These are phyloP conservation scores for Criorhina ranunculi DNA, from an alignment of 2,888 invertebrate genomes.

Conservation along the genomic window DNA sequence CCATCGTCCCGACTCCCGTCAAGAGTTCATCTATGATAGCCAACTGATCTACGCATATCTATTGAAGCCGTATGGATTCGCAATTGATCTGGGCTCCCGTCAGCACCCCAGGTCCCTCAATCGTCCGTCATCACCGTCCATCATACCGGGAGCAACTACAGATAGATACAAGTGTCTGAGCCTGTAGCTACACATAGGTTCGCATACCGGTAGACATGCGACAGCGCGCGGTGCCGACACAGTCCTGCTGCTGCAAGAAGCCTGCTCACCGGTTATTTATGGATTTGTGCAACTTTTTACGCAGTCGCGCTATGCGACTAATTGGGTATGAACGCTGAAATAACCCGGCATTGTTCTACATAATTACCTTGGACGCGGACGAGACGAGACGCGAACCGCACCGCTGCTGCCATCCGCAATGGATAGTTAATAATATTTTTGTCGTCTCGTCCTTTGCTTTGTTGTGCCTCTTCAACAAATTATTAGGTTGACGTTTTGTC, in stretches of 20 bases:
- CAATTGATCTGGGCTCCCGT: constrained; percentile 64
- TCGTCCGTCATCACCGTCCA: constrained; percentile 65
- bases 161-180: constrained; percentile 78
- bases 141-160: constrained; percentile 76
- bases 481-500: constrained; percentile 77
- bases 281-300: constrained; percentile 84
- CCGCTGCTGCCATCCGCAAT: constrained; percentile 37
- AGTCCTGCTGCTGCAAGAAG: constrained; percentile 70
- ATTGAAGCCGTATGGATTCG: constrained; percentile 59
- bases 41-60: constrained; percentile 60
- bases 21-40: constrained; percentile 63
- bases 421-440: constrained; percentile 76
- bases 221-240: constrained; percentile 73
- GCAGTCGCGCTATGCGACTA: constrained; percentile 84
- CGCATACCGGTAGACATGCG: constrained; percentile 71
- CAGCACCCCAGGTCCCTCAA: constrained; percentile 43
- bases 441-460: constrained; percentile 62
- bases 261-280: constrained; percentile 82
- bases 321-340: constrained; percentile 83
- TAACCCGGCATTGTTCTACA: constrained; percentile 82
- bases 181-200: constrained; percentile 74
- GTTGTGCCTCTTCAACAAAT: constrained; percentile 66
- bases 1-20: constrained; percentile 14
- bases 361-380: constrained; percentile 82
- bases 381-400: constrained; percentile 60